Evolutionary conservation across 2,113 vertebrate genomes (phyloP).

Genomic region (Oryzias celebensis): DNA sequence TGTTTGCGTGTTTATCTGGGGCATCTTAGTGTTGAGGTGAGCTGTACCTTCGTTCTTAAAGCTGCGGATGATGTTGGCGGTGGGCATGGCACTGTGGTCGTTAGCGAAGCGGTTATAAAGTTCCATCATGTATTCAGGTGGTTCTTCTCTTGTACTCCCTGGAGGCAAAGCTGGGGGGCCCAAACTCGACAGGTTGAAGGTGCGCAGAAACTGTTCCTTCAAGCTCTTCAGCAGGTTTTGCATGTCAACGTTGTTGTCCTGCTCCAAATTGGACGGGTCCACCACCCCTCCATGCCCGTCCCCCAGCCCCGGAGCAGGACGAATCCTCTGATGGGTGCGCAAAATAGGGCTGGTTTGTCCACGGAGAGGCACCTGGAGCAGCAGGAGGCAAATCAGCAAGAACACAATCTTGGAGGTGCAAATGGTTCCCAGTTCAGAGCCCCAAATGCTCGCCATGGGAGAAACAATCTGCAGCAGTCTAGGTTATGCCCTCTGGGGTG

Average conservation of each 20-base stretch:
- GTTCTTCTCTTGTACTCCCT: conserved; percentile 81
- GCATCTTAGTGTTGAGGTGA: background rate
- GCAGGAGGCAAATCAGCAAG: conserved; percentile 49
- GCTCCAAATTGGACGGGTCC: conserved; percentile 85
- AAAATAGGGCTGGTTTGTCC: conserved; percentile 83
- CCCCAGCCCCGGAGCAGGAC: conserved; percentile 73
- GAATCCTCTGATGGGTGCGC: conserved; percentile 77
- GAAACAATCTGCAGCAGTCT: conserved; percentile 39
- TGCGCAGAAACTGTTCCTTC: conserved; percentile 89
- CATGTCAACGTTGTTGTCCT: conserved; percentile 82
- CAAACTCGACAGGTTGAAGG: conserved; percentile 88
- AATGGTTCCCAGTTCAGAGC: conserved; percentile 62
- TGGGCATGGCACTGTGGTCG: conserved; percentile 89
- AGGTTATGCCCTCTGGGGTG: conserved; percentile 29
- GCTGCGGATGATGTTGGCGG: conserved; percentile 93
- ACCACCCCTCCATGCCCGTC: conserved; percentile 85
- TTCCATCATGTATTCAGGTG: conserved; percentile 97
- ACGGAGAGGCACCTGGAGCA: conserved; percentile 69
- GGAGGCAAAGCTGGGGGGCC: conserved; percentile 67
- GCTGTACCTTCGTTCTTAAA: conserved; percentile 95
- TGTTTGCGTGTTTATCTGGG: background rate
- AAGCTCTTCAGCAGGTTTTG: conserved; percentile 86
- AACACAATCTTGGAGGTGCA: conserved; percentile 57
- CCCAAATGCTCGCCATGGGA: conserved; percentile 69
- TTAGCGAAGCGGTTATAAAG: conserved; percentile 96